phyloP scores from a whole-genome alignment of 1,140 invertebrate species.

The Bombus terrestris region DNA sequence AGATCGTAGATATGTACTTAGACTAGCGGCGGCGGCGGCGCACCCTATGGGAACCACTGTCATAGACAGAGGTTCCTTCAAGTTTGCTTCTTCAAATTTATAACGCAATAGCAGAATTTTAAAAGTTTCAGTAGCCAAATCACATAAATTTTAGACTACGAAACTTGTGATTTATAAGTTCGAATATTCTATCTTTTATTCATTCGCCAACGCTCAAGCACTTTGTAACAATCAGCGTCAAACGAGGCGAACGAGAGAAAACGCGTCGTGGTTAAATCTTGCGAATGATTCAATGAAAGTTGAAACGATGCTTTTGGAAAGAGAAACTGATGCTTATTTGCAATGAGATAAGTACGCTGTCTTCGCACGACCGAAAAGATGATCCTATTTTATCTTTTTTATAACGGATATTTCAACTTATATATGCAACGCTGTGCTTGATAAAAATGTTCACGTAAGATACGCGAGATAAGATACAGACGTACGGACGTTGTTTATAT shows the following conservation, averaged over 20 bases:
- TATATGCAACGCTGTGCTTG: background rate
- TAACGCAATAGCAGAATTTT: background rate
- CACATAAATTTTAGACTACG: background rate
- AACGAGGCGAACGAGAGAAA: slow-evolving; percentile 30
- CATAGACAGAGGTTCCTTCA: no score
- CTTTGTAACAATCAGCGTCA: slow-evolving; percentile 43
- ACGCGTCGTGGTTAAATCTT: slow-evolving; percentile 37
- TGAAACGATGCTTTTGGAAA: slow-evolving; percentile 6
- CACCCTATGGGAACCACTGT: no score
- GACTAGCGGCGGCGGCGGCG: no score
- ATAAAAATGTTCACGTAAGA: background rate
- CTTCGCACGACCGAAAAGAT: background rate
- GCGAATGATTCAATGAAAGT: slow-evolving; percentile 37
- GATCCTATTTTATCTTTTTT: background rate
- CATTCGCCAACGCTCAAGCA: slow-evolving; percentile 1
- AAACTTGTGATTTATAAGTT: slow-evolving; percentile 13
- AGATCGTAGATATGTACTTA: no score
- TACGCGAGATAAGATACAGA: background rate
- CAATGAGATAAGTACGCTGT: background rate
- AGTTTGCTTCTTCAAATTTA: no score
- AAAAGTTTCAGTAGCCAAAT: background rate
- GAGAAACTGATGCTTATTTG: background rate
- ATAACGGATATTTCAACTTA: background rate
- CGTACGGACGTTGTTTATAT: background rate
- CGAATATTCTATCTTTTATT: slow-evolving; percentile 11